A percentile compares a stretch with the other conserved stretches of the same genome.
These are phyloP conservation scores for Drosophila busckii DNA, from an alignment of 1,140 invertebrate species.

Conservation along the genomic window DNA sequence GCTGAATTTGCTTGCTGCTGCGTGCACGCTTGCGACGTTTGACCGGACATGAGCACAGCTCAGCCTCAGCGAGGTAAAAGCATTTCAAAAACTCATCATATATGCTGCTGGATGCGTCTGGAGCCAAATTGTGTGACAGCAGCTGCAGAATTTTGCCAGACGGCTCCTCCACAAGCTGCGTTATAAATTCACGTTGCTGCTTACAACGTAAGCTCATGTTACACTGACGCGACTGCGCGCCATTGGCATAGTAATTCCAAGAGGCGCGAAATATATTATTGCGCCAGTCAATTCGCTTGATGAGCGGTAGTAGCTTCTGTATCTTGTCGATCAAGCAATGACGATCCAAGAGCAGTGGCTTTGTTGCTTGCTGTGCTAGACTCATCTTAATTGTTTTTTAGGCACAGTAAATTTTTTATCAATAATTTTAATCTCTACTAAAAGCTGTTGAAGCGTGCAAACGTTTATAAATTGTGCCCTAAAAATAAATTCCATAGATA, in stretches of 20 bases:
- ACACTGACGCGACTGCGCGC: conserved; percentile 19
- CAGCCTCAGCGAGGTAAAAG: background rate
- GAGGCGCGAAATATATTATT: conserved; percentile 23
- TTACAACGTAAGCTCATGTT: conserved; percentile 24
- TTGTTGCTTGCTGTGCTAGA: too few relatives aligned
- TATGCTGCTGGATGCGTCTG: background rate
- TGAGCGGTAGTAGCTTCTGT: too few relatives aligned
- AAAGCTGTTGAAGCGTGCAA: too few relatives aligned
- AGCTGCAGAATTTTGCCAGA: background rate
- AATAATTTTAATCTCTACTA: conserved; percentile 1
- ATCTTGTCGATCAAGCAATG: conserved; percentile 8
- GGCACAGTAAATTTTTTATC: conserved; percentile 26
- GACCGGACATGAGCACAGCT: background rate
- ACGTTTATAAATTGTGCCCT: too few relatives aligned
- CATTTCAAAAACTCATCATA: conserved; percentile 30
- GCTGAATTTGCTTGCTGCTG: background rate
- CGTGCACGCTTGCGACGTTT: background rate
- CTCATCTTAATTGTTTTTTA: background rate
- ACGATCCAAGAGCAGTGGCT: conserved; percentile 20
- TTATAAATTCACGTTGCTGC: conserved; percentile 19
- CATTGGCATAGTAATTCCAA: conserved; percentile 48
- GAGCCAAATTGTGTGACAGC: background rate
- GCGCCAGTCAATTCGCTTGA: conserved; percentile 9
- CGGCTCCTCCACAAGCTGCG: background rate
- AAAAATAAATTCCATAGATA: too few relatives aligned